Conservation (phyloP, 2,113 vertebrate species). For the Neodontobutis hainanensis region DNA sequence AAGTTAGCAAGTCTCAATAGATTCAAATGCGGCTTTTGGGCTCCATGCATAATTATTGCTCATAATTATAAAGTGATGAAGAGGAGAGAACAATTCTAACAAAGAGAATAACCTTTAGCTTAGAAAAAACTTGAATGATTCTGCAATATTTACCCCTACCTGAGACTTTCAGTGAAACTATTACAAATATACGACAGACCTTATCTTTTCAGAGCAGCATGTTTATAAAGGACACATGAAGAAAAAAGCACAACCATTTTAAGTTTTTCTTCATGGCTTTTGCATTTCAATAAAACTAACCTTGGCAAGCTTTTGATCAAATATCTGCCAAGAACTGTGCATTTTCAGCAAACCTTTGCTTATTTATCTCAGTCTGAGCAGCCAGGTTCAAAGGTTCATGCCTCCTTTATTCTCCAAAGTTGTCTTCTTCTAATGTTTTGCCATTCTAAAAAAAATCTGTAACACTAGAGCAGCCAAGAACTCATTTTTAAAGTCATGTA, state of each 20-base stretch:
- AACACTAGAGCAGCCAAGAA: not conserved
- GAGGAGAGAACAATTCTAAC: no score
- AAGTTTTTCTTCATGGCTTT: not conserved
- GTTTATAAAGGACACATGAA: not conserved
- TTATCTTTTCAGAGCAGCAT: not conserved
- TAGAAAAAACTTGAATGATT: no score
- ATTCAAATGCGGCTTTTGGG: not conserved
- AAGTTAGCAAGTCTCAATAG: not conserved
- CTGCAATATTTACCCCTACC: no score
- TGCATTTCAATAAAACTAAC: not conserved
- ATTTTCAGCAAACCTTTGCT: not conserved
- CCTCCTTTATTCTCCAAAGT: not conserved
- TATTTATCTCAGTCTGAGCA: not conserved
- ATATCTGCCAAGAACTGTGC: constrained; percentile 1
- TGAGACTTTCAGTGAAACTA: no score
- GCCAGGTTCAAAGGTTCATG: not conserved
- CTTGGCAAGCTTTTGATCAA: not conserved
- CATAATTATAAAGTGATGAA: no score
- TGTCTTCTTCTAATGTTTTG: not conserved
- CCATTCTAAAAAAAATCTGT: not conserved
- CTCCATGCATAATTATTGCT: not conserved
- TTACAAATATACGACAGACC: no score
- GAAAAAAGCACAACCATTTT: not conserved
- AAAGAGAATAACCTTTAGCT: no score
- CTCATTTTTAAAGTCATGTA: no score